Percentiles rank a stretch among this genome's conserved stretches.
phyloP scores from a whole-genome alignment of 2,888 invertebrate genomes.

The Aspidapion aeneum region DNA sequence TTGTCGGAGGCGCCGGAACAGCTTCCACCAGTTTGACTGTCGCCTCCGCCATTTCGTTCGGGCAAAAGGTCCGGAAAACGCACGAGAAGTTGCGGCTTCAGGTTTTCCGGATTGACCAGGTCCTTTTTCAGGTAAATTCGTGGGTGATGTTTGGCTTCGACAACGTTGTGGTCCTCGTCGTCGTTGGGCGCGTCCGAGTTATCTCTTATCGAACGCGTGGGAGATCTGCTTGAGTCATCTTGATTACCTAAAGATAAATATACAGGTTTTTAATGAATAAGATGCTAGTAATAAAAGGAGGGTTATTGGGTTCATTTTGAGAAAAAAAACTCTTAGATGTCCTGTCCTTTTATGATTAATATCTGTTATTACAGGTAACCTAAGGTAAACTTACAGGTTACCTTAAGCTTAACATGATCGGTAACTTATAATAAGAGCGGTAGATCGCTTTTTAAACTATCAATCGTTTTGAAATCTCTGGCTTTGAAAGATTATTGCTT shows the following conservation, averaged over 20 bases:
- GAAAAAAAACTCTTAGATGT: too few relatives aligned
- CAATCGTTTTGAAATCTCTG: too few relatives aligned
- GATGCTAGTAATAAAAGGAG: too few relatives aligned
- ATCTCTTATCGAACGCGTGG: slow-evolving; percentile 15
- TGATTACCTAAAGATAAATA: too few relatives aligned
- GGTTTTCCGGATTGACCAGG: slow-evolving; percentile 47
- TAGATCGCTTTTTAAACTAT: too few relatives aligned
- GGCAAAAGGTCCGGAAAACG: slow-evolving; percentile 43
- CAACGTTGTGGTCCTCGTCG: slow-evolving; percentile 29
- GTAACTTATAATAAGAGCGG: too few relatives aligned
- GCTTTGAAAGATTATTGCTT: too few relatives aligned
- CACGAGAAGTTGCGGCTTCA: slow-evolving; percentile 48
- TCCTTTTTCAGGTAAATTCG: slow-evolving; percentile 49
- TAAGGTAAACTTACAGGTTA: too few relatives aligned
- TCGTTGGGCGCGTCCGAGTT: slow-evolving; percentile 46
- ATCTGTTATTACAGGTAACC: too few relatives aligned
- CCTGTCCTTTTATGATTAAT: too few relatives aligned
- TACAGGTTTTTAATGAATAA: background rate
- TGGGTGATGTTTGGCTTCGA: slow-evolving; percentile 28
- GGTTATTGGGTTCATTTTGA: too few relatives aligned
- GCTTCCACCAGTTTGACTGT: slow-evolving; percentile 34
- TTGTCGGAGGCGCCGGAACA: slow-evolving; percentile 49
- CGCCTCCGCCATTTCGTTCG: slow-evolving; percentile 38
- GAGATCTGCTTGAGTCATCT: slow-evolving; percentile 17
- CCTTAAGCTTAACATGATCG: too few relatives aligned